These are phyloP conservation scores for Clarias fuscus DNA, from an alignment of 2,797 vertebrate species.

Conservation along the genomic window DNA sequence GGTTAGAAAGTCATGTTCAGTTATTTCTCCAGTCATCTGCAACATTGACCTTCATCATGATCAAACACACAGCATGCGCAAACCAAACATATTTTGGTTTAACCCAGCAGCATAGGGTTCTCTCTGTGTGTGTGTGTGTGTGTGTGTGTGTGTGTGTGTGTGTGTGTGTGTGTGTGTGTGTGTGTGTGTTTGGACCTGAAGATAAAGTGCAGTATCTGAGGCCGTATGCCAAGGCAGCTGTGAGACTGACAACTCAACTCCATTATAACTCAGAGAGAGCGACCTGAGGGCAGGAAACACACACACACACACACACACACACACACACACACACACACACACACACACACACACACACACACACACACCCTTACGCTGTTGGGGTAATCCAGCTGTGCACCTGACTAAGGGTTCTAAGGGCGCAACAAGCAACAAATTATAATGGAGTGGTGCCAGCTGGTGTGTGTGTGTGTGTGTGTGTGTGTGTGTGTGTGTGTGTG, in stretches of 20 bases:
- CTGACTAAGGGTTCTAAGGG: conserved; percentile 25
- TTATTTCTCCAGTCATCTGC: conserved; percentile 22
- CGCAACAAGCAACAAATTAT: conserved; percentile 38
- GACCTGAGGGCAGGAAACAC: conserved; percentile 69
- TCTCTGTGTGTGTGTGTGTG: conserved; percentile 36
- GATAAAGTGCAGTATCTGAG: conserved; percentile 45
- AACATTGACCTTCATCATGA: not conserved
- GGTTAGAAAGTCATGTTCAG: not conserved
- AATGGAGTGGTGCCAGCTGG: conserved; percentile 20
- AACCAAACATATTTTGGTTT: not conserved
- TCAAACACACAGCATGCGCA: conserved; percentile 29
- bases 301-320: conserved; percentile 16
- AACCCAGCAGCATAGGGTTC: no score
- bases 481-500: conserved; percentile 23
- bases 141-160: conserved; percentile 39
- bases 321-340: not conserved
- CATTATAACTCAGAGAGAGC: conserved; percentile 70
- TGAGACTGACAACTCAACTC: conserved; percentile 54
- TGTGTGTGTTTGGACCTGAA: conserved; percentile 30
- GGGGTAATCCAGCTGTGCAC: conserved; percentile 75
- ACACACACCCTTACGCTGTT: conserved; percentile 49
- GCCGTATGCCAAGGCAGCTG: conserved; percentile 57
- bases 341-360: conserved; percentile 14
- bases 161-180: conserved; percentile 30
- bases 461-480: conserved; percentile 34